These are phyloP conservation scores for Petroica traversi DNA, from an alignment of 2,113 vertebrate genomes.

Conservation along the genomic window DNA sequence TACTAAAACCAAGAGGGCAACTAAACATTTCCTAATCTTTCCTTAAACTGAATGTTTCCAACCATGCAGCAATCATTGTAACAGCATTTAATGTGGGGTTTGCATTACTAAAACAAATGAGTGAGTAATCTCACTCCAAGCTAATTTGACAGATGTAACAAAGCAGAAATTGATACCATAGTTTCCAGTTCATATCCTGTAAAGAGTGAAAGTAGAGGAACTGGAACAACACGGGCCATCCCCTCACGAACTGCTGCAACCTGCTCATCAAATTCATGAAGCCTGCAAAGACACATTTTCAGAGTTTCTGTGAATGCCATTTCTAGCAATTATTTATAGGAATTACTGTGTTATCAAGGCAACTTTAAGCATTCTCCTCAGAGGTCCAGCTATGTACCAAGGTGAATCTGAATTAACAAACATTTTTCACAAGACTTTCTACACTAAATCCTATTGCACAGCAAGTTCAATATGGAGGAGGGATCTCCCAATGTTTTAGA, in stretches of 20 bases:
- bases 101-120: neutral
- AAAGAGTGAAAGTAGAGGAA: conserved; percentile 94
- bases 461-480: neutral
- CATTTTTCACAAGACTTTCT: neutral
- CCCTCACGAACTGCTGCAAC: conserved; percentile 95
- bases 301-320: neutral
- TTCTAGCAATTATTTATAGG: neutral
- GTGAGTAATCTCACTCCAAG: neutral
- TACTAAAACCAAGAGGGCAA: neutral
- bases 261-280: conserved; percentile 98
- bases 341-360: neutral
- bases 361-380: neutral
- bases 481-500: neutral
- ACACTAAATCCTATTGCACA: neutral
- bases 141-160: neutral
- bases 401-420: too few relatives aligned
- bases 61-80: neutral
- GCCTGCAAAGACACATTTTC: conserved; percentile 71
- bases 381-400: neutral
- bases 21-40: neutral
- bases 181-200: conserved; percentile 98
- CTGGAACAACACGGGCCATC: conserved; percentile 96
- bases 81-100: neutral
- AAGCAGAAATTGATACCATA: conserved; percentile 78
- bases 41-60: neutral